These are phyloP conservation scores for Neoarius graeffei DNA, from an alignment of 2,113 vertebrate species.

Conservation along the genomic window DNA sequence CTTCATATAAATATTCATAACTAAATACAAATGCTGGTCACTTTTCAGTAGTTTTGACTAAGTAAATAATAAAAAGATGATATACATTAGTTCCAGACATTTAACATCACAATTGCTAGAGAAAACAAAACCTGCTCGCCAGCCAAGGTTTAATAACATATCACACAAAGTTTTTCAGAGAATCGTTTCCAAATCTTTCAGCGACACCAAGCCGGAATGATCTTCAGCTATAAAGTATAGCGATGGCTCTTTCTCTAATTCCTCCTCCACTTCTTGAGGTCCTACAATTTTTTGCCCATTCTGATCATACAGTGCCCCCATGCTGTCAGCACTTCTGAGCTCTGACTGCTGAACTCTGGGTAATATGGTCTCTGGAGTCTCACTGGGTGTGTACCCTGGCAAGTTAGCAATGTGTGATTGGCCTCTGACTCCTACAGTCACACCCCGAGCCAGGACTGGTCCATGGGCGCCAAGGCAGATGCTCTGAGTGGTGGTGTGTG, in stretches of 20 bases:
- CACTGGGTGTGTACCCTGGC: slow-evolving; percentile 49
- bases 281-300: slow-evolving; percentile 35
- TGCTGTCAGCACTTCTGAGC: slow-evolving; percentile 35
- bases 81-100: neutral
- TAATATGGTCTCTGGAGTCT: slow-evolving; percentile 50
- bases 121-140: neutral
- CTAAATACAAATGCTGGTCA: neutral
- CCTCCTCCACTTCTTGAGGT: slow-evolving; percentile 16
- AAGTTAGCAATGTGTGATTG: slow-evolving; percentile 53
- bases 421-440: slow-evolving; percentile 37
- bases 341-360: slow-evolving; percentile 46
- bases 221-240: slow-evolving; percentile 43
- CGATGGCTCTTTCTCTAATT: slow-evolving; percentile 26
- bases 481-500: slow-evolving; percentile 78
- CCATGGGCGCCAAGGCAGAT: slow-evolving; percentile 67
- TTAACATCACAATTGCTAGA: neutral
- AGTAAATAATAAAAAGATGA: neutral
- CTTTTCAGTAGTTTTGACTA: neutral
- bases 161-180: slow-evolving; percentile 54
- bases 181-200: slow-evolving; percentile 71
- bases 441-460: slow-evolving; percentile 56
- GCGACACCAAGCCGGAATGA: slow-evolving; percentile 48
- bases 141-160: neutral
- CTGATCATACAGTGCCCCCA: neutral
- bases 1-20: neutral